Conservation (phyloP, 1,140 invertebrate genomes). For the Zaprionus vittiger region DNA sequence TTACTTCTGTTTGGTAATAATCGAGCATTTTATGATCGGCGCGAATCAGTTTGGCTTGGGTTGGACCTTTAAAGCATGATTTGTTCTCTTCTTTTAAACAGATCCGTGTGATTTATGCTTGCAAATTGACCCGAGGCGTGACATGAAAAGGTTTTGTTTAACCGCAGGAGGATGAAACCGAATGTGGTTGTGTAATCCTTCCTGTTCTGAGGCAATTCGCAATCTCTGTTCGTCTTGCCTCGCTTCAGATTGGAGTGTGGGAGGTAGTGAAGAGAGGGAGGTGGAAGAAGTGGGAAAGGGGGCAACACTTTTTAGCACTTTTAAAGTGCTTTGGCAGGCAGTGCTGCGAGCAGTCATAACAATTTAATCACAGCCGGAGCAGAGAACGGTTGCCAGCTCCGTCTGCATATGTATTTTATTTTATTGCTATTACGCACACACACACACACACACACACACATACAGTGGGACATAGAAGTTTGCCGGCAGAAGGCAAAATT, state of each 20-base stretch:
- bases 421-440: constrained; percentile 61
- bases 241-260: background rate
- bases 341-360: constrained; percentile 55
- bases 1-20: constrained; percentile 12
- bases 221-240: background rate
- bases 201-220: background rate
- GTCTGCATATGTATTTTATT: constrained; percentile 68
- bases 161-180: constrained; percentile 3
- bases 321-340: constrained; percentile 33
- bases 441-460: constrained; percentile 32
- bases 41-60: background rate
- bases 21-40: constrained; percentile 15
- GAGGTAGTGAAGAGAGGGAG: too few species aligned
- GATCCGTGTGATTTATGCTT: background rate
- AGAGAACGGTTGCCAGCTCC: constrained; percentile 49
- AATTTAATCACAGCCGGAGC: constrained; percentile 76
- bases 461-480: constrained; percentile 50
- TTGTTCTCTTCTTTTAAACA: background rate
- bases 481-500: constrained; percentile 68
- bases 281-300: too few species aligned
- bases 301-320: constrained; percentile 27
- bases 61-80: background rate
- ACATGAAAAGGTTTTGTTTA: constrained; percentile 3
- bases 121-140: constrained; percentile 18
- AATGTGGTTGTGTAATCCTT: constrained; percentile 16